Evolutionary conservation across 2,888 invertebrate genomes (phyloP).

Genomic region (Sminthurinus aureus): DNA sequence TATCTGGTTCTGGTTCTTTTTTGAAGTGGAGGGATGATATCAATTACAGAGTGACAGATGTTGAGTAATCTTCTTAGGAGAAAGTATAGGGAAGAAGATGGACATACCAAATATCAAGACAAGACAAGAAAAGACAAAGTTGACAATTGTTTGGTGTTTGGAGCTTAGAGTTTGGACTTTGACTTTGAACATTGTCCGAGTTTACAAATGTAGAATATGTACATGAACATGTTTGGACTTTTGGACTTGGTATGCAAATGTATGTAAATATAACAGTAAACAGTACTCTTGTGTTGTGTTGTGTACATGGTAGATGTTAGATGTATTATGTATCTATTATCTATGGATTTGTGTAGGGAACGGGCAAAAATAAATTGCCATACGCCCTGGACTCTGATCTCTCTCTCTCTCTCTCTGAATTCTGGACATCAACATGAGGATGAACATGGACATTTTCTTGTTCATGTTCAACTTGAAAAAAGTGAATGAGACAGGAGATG

Average conservation of each 20-base stretch:
- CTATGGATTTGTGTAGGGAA: no score
- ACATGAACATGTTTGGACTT: background rate
- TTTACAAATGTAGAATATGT: background rate
- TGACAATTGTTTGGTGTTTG: slow-evolving; percentile 18
- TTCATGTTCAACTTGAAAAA: background rate
- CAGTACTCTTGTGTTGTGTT: slow-evolving; percentile 7
- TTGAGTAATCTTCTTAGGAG: slow-evolving; percentile 36
- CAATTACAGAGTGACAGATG: slow-evolving; percentile 61
- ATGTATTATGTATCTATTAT: no score
- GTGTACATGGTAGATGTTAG: slow-evolving; percentile 27
- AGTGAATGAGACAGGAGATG: slow-evolving; percentile 33
- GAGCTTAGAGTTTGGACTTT: background rate
- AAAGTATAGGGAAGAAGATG: slow-evolving; percentile 1
- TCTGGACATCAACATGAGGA: no score
- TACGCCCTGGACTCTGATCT: no score
- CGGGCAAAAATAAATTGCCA: no score
- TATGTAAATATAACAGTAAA: background rate
- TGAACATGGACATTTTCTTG: no score
- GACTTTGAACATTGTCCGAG: no score
- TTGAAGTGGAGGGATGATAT: slow-evolving; percentile 54
- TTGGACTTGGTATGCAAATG: background rate
- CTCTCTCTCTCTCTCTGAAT: background rate
- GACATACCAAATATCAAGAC: background rate
- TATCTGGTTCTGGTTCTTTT: no score
- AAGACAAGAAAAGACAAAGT: slow-evolving; percentile 18